Evolutionary conservation across 2,888 invertebrate species (phyloP).

Genomic region (Cheilosia impressa): DNA sequence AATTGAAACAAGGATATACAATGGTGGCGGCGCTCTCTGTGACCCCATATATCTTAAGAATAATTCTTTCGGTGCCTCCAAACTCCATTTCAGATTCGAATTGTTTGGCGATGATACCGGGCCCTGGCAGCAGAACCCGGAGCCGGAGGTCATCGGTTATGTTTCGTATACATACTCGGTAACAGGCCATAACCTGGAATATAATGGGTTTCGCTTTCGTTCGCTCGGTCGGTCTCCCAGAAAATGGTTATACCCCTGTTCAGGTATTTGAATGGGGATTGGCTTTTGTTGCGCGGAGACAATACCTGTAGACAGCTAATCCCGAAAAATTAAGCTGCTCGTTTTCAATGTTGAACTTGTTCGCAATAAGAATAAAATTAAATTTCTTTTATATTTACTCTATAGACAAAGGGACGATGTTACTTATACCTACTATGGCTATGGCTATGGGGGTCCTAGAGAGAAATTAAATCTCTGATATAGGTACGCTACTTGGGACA

Average conservation of each 20-base stretch:
- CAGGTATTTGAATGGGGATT: constrained; percentile 53
- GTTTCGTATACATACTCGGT: constrained; percentile 49
- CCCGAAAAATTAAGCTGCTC: constrained; percentile 36
- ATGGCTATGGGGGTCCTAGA: no score
- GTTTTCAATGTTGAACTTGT: constrained; percentile 32
- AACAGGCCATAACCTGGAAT: constrained; percentile 59
- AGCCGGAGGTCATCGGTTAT: constrained; percentile 39
- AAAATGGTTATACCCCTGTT: neutral
- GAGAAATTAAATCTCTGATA: no score
- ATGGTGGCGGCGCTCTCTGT: constrained; percentile 43
- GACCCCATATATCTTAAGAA: constrained; percentile 56
- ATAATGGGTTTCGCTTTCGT: constrained; percentile 42
- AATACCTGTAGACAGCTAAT: constrained; percentile 52
- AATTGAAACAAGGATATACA: constrained; percentile 71
- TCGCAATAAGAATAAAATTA: constrained; percentile 17
- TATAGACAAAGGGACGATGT: neutral
- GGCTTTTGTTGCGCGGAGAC: constrained; percentile 60
- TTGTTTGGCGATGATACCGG: constrained; percentile 41
- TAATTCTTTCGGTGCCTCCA: constrained; percentile 51
- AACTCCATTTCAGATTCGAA: constrained; percentile 38
- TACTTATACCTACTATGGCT: no score
- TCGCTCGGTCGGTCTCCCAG: neutral
- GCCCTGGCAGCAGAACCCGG: constrained; percentile 25
- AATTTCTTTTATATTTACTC: constrained; percentile 39
- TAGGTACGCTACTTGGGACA: no score